Conservation (phyloP, 2,113 vertebrate species). For the Gambusia affinis region DNA sequence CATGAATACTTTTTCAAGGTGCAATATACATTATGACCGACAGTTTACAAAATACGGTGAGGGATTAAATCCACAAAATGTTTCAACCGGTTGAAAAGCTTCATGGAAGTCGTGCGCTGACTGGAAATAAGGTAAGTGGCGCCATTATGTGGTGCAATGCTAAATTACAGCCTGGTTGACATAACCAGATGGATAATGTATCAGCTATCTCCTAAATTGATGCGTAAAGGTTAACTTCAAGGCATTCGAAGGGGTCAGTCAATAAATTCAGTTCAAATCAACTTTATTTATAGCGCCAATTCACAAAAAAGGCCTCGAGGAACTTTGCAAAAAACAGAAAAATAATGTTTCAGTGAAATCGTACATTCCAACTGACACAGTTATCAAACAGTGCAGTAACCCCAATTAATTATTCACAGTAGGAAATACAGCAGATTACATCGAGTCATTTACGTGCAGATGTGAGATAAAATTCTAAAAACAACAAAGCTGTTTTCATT, state of each 20-base stretch:
- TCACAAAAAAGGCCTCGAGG: too few species aligned
- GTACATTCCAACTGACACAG: too few species aligned
- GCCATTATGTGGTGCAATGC: conserved; percentile 61
- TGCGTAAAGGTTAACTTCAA: too few species aligned
- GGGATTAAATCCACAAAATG: too few species aligned
- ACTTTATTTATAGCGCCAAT: too few species aligned
- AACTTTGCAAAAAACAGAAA: too few species aligned
- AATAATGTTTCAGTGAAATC: too few species aligned
- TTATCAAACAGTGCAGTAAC: too few species aligned
- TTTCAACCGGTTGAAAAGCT: neutral
- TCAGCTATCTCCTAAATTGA: too few species aligned
- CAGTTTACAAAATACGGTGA: neutral
- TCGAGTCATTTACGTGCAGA: too few species aligned
- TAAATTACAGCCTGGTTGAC: conserved; percentile 41
- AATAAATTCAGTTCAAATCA: neutral
- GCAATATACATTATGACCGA: neutral
- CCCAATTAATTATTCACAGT: too few species aligned
- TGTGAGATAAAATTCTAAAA: neutral
- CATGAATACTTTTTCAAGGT: neutral
- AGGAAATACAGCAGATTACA: too few species aligned
- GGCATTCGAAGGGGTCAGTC: neutral
- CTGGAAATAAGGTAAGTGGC: conserved; percentile 49
- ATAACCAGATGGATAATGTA: neutral
- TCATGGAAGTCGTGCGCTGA: neutral
- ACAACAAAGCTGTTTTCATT: neutral